Evolutionary conservation across 2,888 invertebrate species (phyloP).

Genomic region (Sycophila texana): DNA sequence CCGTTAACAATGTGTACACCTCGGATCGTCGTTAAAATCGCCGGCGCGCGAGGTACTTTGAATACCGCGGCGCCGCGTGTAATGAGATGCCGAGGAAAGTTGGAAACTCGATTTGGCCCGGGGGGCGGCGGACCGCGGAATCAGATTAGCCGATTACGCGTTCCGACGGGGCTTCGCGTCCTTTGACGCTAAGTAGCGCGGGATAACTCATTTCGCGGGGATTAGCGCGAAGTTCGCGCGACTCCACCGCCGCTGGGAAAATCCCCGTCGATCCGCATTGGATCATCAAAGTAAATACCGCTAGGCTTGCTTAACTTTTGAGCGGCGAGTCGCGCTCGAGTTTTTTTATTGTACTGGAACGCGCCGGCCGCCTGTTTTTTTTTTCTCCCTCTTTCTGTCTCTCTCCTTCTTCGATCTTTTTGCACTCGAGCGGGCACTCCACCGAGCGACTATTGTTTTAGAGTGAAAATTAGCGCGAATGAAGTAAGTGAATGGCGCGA

Average conservation of each 20-base stretch:
- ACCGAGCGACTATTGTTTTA: no score
- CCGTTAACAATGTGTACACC: background rate
- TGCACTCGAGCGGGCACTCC: no score
- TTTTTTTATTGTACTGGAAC: no score
- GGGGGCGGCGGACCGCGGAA: constrained; percentile 22
- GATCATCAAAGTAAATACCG: constrained; percentile 34
- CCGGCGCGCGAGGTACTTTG: constrained; percentile 9
- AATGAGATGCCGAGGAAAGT: constrained; percentile 48
- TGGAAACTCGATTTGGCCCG: constrained; percentile 46
- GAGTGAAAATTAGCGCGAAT: no score
- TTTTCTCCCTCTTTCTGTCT: no score
- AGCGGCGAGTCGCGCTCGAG: background rate
- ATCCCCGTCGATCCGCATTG: constrained; percentile 23
- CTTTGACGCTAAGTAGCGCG: constrained; percentile 44
- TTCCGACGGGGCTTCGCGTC: constrained; percentile 23
- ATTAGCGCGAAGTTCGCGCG: constrained; percentile 45
- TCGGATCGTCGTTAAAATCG: constrained; percentile 18
- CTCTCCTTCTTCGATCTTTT: no score
- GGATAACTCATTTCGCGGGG: constrained; percentile 45
- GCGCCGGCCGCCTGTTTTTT: no score
- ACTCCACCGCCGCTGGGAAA: background rate
- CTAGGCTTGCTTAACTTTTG: background rate
- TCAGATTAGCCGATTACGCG: constrained; percentile 52
- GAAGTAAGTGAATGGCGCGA: no score
- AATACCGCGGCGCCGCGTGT: constrained; percentile 18